Base-by-base conservation (phyloP, 2,888 invertebrate species). In the Cetonia aurata region DNA sequence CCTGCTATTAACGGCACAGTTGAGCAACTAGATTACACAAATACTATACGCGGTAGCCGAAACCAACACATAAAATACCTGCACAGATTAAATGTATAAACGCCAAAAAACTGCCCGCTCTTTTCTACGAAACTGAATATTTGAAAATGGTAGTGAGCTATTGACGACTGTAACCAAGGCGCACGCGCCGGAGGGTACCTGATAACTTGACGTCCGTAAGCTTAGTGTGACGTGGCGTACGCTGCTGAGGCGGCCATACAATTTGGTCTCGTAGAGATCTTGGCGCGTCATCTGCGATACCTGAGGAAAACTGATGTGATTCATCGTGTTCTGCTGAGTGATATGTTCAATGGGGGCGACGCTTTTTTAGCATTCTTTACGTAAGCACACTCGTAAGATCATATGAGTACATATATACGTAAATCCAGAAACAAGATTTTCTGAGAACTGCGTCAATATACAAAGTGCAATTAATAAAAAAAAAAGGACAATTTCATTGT, bases 121-220 rank as follows among this genome's bases (percentile, higher is more conserved):
- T 69, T 69, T 65, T 37, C 62, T 62, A 4, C 33, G 60, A 69
- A 52, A 60, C 55, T 44, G 48, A 56, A 67, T 57, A 60, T 52
- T 69, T 62, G 52, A 50, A 69, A 59, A 52, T 59, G 69, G 37
- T 19, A 52, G 15, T 15, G 15, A 13, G 46, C 10, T 19, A 44
- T 25, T 17, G 17, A 42, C 46, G 31, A 55, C 41, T 56, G 31
- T 6, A 4, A 53, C 25, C n/a, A 56, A 13, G 8, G 37, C 15
- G 25, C 53, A n/a, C n/a, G 15, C 10, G 15, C 8, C 31, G 3
- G 2, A 25, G 25, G 31, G 62, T 82, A 82, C 83, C 83, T 83
- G 83, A 80, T 72, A 76, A 77, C 65, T 81, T 81, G 77, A 82
- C 81, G 77, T 83, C 81, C 80, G 80, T 79, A 77, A 80, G 82